Evolutionary conservation across 2,113 vertebrate genomes (phyloP).

Genomic region (Amia ocellicauda): DNA sequence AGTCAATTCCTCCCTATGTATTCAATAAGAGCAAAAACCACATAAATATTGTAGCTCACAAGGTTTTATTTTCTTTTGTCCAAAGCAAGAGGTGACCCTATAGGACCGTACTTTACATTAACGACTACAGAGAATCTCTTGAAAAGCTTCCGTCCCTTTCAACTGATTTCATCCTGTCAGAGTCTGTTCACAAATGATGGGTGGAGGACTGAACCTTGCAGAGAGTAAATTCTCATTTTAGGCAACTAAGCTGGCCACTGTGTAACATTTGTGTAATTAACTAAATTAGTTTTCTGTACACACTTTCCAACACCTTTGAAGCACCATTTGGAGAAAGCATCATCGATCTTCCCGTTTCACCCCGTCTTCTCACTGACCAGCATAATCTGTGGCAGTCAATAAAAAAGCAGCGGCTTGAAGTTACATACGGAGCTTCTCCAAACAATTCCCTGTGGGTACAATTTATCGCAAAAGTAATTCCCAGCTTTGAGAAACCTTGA

Average conservation of each 20-base stretch:
- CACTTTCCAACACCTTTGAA: constrained; percentile 12
- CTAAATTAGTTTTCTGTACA: not conserved
- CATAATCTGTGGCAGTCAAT: constrained; percentile 56
- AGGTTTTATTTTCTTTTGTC: too few relatives aligned
- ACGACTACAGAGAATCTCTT: too few relatives aligned
- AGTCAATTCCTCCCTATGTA: too few relatives aligned
- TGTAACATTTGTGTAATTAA: not conserved
- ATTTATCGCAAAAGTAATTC: constrained; percentile 64
- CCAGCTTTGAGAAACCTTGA: constrained; percentile 45
- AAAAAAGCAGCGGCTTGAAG: constrained; percentile 52
- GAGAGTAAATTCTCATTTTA: not conserved
- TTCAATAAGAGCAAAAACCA: too few relatives aligned
- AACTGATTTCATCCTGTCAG: not conserved
- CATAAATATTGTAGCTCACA: too few relatives aligned
- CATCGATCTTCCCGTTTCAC: constrained; percentile 14
- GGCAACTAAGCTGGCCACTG: not conserved
- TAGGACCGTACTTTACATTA: too few relatives aligned
- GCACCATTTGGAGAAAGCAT: constrained; percentile 9
- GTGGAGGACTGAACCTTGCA: not conserved
- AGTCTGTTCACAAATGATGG: too few relatives aligned
- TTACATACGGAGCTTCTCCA: constrained; percentile 49
- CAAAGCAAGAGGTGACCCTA: too few relatives aligned
- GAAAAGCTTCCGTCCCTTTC: too few relatives aligned
- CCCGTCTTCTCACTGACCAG: constrained; percentile 39
- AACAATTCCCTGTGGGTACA: constrained; percentile 50